Base-by-base conservation (phyloP, 1,140 invertebrate species). In the Diuraphis noxia region DNA sequence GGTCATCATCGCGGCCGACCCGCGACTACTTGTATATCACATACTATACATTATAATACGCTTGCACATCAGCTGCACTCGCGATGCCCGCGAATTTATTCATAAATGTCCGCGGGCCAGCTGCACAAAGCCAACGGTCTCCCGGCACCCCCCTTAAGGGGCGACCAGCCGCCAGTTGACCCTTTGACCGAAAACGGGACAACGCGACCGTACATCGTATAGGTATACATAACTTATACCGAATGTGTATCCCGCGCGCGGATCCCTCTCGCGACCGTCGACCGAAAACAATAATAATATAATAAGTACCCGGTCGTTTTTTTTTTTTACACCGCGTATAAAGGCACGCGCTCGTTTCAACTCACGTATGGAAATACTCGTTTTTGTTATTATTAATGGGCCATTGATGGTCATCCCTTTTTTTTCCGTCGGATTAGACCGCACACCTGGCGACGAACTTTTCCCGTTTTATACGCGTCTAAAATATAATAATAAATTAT, bases 41-140 rank as follows among this genome's bases (percentile, higher is more conserved):
- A 25, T 25, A 56, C 36, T 34, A 25, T 38, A 38, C 21, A 40
- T 25, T 10, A 38, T 34, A 34, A 79, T 81, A 17, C 86, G 52
- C 52, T 36, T 38, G 43, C 43, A 56, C 49, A 40, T 87, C 85
- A 56, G 63, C 88, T 72, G 63, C 88, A 34, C 30, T 40, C 52
- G 43, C 46, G 88, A 34, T 90, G 88, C 88, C 63, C 88, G 88
- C 88, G 88, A 81, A 90, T 90, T 90, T 90, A 90, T 90, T 90
- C 88, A 90, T 90, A 90, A 90, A 90, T 90, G 88, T 36, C 88
- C 88, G 88, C 88, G 88, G 72, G 41, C 88, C 88, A 81, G 88
- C 88, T 90, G 88, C 88, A 43, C 8, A 3, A 13, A 77, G 7
- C 72, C 72, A 9, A 30, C 41, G n/a, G 88, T 88, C 43, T 30